Base-by-base conservation (phyloP, 2,888 invertebrate genomes). In the Chrysomela aeneicollis region DNA sequence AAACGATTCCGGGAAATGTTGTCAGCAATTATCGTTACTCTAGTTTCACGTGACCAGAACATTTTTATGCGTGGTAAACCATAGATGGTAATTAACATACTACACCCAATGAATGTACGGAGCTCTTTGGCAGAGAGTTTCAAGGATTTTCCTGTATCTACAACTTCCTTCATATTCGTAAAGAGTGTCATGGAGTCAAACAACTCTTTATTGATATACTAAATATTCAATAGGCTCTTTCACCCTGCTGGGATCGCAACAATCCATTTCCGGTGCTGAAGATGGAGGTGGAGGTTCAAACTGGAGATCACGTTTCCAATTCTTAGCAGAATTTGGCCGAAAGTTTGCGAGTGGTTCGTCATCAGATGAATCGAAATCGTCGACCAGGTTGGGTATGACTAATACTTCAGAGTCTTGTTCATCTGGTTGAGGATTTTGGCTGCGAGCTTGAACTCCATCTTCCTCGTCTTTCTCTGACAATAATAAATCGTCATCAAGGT, bases 1-100 rank as follows among this genome's bases (percentile, higher is more conserved):
- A 26, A 66, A 21, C 57, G 57, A 60, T 63, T 66, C 49, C 49
- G 10, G 15, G 49, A 18, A 17, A 49, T 49, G 49, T 49, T 49
- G 15, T 49, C 49, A 17, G n/a, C 9, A 49, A 49, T 49, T 49
- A 61, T 55, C 32, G 61, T 54, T 55, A 61, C 50, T 54, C 49
- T 61, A 50, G 66, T 63, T 49, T 49, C 17, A 18, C 49, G 49
- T 49, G 49, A 49, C 49, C 49, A 49, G 49, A 49, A 49, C 49
- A 49, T 49, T 49, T 49, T 49, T 49, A 49, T 49, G 49, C 18
- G 49, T 49, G 49, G 49, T 17, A 49, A 49, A 49, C 18, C 49
- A 49, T 49, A 49, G 49, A 49, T 1, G 19, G 49, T 49, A 17
- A 49, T 49, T 18, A 49, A 49, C 49, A 49, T 49, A 49, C 49